Conservation (phyloP, 1,140 invertebrate species). For the Drosophila persimilis region DNA sequence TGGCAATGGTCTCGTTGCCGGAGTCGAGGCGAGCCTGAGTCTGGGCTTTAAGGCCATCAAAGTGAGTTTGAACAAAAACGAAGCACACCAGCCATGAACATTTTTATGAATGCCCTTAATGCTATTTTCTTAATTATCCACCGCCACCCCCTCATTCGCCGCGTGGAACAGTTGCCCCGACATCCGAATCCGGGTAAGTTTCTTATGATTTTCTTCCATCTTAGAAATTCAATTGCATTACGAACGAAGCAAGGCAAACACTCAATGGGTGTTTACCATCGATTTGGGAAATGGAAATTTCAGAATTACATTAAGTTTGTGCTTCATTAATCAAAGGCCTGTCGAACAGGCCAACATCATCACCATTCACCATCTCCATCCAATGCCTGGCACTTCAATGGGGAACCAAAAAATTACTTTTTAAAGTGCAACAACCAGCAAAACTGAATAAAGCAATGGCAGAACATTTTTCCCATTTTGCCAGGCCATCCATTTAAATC, state of each 20-base stretch:
- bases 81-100: slow-evolving; percentile 28
- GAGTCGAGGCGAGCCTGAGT: slow-evolving; percentile 70
- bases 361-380: not conserved
- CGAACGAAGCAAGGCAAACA: slow-evolving; percentile 19
- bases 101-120: slow-evolving; percentile 66
- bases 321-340: slow-evolving; percentile 75
- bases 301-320: slow-evolving; percentile 65
- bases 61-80: slow-evolving; percentile 58
- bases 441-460: not conserved
- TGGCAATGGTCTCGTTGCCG: slow-evolving; percentile 75
- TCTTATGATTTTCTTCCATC: slow-evolving; percentile 17
- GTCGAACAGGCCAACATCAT: not conserved
- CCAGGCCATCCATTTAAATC: slow-evolving; percentile 40
- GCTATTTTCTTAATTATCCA: slow-evolving; percentile 54
- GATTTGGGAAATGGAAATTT: slow-evolving; percentile 50
- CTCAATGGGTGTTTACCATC: slow-evolving; percentile 40
- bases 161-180: slow-evolving; percentile 61
- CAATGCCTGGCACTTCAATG: not conserved
- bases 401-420: not conserved
- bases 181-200: slow-evolving; percentile 78
- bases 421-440: slow-evolving; percentile 5
- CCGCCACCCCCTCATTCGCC: not conserved
- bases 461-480: slow-evolving; percentile 22
- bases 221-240: slow-evolving; percentile 27
- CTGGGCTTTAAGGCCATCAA: slow-evolving; percentile 80